A percentile compares a stretch with the other conserved stretches of the same genome.
phyloP scores from a whole-genome alignment of 2,113 vertebrate species.

The Mobula birostris region DNA sequence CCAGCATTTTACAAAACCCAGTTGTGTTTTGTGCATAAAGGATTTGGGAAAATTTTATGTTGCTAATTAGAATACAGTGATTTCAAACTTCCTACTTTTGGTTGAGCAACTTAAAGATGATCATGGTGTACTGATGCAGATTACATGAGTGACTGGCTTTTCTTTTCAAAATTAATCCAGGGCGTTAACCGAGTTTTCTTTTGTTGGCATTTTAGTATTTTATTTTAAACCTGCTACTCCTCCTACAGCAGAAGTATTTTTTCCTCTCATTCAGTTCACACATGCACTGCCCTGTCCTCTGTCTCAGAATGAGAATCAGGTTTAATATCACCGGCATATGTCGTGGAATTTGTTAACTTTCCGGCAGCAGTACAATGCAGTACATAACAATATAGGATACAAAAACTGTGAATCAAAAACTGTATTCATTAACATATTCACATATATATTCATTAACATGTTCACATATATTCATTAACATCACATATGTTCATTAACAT shows the following conservation, averaged over 20 bases:
- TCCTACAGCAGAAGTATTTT: background rate
- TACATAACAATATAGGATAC: too few species aligned
- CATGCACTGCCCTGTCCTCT: background rate
- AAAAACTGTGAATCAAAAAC: too few species aligned
- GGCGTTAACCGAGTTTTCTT: background rate
- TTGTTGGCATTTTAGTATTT: background rate
- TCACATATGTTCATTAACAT: too few species aligned
- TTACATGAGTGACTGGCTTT: background rate
- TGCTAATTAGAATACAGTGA: background rate
- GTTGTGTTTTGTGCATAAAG: background rate
- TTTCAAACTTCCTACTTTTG: constrained; percentile 14
- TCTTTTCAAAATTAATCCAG: background rate
- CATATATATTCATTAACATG: too few species aligned
- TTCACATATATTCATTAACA: too few species aligned
- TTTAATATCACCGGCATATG: too few species aligned
- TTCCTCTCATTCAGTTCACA: background rate
- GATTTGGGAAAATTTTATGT: background rate
- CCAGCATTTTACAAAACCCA: background rate
- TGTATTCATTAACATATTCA: too few species aligned
- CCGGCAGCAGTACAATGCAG: too few species aligned
- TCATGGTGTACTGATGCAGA: background rate
- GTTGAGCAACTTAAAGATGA: background rate
- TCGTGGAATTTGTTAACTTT: too few species aligned
- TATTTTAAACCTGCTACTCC: background rate
- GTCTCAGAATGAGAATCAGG: background rate